A percentile compares a stretch with the other conserved stretches of the same genome.
Conservation (phyloP, 2,888 invertebrate genomes). For the Metalampra italica region DNA sequence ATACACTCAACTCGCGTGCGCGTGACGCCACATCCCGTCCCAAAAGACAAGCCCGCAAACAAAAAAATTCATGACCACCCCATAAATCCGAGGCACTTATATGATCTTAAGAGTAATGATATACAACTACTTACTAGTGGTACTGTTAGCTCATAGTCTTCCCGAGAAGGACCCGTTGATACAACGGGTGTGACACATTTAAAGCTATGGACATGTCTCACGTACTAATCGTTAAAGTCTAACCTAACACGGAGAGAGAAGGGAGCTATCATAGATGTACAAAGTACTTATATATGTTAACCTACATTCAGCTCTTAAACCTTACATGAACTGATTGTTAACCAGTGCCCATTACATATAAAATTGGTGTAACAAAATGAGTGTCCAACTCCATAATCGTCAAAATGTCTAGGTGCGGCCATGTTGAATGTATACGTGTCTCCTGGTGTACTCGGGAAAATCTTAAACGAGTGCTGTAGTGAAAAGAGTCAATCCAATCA, state of each 20-base stretch:
- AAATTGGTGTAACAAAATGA: slow-evolving; percentile 68
- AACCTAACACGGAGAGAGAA: slow-evolving; percentile 73
- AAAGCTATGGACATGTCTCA: slow-evolving; percentile 78
- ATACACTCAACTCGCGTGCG: background rate
- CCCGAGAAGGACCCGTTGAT: slow-evolving; percentile 70
- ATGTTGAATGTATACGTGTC: slow-evolving; percentile 60
- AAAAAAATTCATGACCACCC: slow-evolving; percentile 61
- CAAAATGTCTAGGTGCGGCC: slow-evolving; percentile 64
- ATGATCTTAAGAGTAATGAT: slow-evolving; percentile 76
- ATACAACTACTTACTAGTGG: slow-evolving; percentile 72
- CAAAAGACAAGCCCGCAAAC: slow-evolving; percentile 40
- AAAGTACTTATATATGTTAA: slow-evolving; percentile 64
- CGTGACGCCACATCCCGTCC: slow-evolving; percentile 15
- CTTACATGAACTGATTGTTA: slow-evolving; percentile 62
- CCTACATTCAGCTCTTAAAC: slow-evolving; percentile 67
- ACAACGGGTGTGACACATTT: slow-evolving; percentile 74
- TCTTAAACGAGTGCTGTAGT: slow-evolving; percentile 67
- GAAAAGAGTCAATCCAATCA: slow-evolving; percentile 56
- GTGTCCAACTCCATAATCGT: slow-evolving; percentile 51
- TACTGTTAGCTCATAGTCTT: slow-evolving; percentile 65
- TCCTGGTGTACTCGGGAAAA: slow-evolving; percentile 54
- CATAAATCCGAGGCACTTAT: slow-evolving; percentile 74
- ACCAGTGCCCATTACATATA: slow-evolving; percentile 71
- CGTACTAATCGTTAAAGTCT: slow-evolving; percentile 64
- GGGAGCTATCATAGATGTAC: slow-evolving; percentile 68